Evolutionary conservation across 2,888 invertebrate species (phyloP).

Genomic region (Microchrysa polita): DNA sequence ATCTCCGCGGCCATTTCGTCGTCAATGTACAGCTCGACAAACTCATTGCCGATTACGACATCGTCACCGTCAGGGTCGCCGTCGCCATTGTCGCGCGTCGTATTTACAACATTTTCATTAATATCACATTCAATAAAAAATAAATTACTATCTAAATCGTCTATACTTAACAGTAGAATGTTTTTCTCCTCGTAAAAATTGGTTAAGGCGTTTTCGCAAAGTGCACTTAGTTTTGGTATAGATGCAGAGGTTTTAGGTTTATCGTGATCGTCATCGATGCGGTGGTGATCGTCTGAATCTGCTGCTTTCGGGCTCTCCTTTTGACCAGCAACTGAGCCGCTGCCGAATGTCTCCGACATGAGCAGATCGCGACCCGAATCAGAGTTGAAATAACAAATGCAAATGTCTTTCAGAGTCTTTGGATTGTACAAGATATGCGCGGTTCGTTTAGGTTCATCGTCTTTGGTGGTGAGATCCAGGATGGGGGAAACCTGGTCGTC

Average conservation of each 20-base stretch:
- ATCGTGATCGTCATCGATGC: not conserved
- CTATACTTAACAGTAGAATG: conserved; percentile 55
- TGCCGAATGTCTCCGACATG: not conserved
- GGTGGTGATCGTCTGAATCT: too few relatives aligned
- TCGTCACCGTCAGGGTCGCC: not conserved
- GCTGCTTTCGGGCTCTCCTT: not conserved
- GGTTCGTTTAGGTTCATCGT: conserved; percentile 6
- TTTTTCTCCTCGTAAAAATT: conserved; percentile 58
- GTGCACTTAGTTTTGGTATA: conserved; percentile 65
- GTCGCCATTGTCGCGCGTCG: not conserved
- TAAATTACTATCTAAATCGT: conserved; percentile 58
- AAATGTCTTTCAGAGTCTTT: conserved; percentile 40
- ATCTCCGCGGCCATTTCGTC: conserved; percentile 28
- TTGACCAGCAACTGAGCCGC: not conserved
- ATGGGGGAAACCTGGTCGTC: not conserved
- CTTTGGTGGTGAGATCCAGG: conserved; percentile 13
- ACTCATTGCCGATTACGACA: not conserved
- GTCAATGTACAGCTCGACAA: conserved; percentile 33
- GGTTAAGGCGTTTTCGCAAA: conserved; percentile 65
- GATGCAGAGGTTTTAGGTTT: conserved; percentile 7
- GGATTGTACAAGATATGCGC: conserved; percentile 34
- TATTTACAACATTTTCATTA: conserved; percentile 58
- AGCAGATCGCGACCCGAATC: conserved; percentile 36
- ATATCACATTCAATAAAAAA: conserved; percentile 64
- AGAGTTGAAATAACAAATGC: conserved; percentile 44